Percentiles rank a stretch among this genome's conserved stretches.
phyloP scores from a whole-genome alignment of 2,888 invertebrate species.

The Capitulum mitella region DNA sequence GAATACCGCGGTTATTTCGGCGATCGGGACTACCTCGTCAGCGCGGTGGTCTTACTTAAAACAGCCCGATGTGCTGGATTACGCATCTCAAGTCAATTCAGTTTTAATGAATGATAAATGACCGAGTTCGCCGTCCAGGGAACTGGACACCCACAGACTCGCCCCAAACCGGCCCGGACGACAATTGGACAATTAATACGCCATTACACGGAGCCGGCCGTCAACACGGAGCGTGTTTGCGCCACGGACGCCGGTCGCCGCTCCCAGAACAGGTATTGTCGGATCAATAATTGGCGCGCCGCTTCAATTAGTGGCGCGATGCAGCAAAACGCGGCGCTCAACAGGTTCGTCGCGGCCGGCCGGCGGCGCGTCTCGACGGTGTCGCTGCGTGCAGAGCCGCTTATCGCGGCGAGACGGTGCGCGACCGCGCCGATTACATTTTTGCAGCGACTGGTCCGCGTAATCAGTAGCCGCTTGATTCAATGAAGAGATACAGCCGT shows the following conservation, averaged over 20 bases:
- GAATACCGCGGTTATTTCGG: neutral
- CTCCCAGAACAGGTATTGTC: neutral
- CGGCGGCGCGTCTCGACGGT: neutral
- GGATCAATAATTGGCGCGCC: neutral
- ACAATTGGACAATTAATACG: slow-evolving; percentile 15
- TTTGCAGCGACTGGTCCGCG: neutral
- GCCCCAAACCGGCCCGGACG: neutral
- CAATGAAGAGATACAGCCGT: neutral
- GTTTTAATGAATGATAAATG: slow-evolving; percentile 17
- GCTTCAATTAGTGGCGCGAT: neutral
- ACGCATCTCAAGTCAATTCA: neutral
- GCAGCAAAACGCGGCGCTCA: neutral
- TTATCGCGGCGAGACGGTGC: neutral
- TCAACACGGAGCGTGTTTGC: neutral
- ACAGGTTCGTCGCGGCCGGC: neutral
- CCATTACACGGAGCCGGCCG: neutral
- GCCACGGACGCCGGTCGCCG: neutral
- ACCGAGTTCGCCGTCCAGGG: neutral
- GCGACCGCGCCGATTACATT: neutral
- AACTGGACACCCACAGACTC: neutral
- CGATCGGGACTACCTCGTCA: neutral
- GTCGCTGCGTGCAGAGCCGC: no score
- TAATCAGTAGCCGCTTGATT: neutral
- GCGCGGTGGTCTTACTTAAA: neutral
- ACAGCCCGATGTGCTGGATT: neutral